Conservation (phyloP, 2,888 invertebrate species). For the Sesamia inferens region DNA sequence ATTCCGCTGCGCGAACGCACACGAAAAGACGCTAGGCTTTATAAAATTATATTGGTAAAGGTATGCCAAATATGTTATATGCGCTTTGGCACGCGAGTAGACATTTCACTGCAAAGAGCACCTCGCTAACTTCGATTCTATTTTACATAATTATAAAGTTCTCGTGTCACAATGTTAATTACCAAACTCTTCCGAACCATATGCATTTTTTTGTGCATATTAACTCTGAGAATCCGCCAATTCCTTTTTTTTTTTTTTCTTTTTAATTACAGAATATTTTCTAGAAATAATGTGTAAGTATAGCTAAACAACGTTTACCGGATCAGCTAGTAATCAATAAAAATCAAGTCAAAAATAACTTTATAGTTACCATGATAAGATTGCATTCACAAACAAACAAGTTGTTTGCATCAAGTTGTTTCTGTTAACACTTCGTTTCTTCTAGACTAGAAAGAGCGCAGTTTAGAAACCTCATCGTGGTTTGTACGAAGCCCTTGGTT, state of each 20-base stretch:
- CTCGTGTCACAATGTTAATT: too few species aligned
- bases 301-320: too few species aligned
- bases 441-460: conserved; percentile 51
- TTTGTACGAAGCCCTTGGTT: conserved; percentile 39
- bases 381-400: not conserved
- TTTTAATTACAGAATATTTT: too few species aligned
- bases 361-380: not conserved
- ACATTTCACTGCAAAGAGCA: not conserved
- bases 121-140: not conserved
- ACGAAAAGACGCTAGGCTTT: not conserved
- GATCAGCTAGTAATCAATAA: not conserved
- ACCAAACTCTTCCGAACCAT: too few species aligned
- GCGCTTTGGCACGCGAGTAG: not conserved
- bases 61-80: not conserved
- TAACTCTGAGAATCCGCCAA: too few species aligned
- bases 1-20: too few species aligned
- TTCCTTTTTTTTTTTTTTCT: too few species aligned
- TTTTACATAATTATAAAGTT: too few species aligned
- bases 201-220: too few species aligned
- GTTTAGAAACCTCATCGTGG: conserved; percentile 37
- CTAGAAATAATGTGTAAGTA: too few species aligned
- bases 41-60: not conserved
- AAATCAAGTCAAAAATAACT: not conserved
- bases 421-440: conserved; percentile 37
- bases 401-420: not conserved